Percentiles rank a stretch among this genome's conserved stretches.
phyloP scores from a whole-genome alignment of 2,113 vertebrate genomes.

The Actenoides lindsayi region DNA sequence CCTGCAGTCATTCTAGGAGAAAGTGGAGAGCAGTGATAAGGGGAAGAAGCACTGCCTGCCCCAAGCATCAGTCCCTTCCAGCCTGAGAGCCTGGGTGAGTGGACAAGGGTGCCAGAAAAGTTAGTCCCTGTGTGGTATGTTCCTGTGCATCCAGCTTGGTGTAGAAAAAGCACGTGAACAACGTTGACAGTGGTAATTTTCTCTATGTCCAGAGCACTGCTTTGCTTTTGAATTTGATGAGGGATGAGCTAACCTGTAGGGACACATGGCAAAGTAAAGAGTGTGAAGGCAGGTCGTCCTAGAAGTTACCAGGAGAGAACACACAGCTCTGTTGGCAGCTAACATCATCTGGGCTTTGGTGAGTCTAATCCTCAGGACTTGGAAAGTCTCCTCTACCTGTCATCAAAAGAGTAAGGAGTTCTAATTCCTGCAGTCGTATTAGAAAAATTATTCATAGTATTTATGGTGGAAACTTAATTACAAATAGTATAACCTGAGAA shows the following conservation, averaged over 20 bases:
- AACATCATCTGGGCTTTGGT: background rate
- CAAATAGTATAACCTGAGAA: background rate
- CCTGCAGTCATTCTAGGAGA: background rate
- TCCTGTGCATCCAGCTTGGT: background rate
- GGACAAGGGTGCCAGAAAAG: background rate
- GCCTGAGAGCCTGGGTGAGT: background rate
- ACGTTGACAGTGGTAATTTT: background rate
- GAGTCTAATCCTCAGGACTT: background rate
- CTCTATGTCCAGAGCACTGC: background rate
- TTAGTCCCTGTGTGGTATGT: rapidly evolving
- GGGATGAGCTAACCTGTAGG: background rate
- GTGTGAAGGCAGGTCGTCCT: background rate
- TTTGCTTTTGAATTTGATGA: background rate
- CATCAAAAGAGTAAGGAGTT: background rate
- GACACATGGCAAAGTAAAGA: background rate
- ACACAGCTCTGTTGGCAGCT: background rate
- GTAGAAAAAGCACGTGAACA: background rate
- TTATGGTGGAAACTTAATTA: background rate
- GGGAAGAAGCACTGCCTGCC: background rate
- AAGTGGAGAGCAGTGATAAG: background rate
- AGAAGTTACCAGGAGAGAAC: background rate
- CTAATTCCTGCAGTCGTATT: background rate
- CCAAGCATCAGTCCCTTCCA: rapidly evolving
- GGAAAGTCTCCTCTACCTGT: background rate
- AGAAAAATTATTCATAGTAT: background rate